These are phyloP conservation scores for Eremophila alpestris DNA, from an alignment of 2,797 vertebrate genomes.

Conservation along the genomic window DNA sequence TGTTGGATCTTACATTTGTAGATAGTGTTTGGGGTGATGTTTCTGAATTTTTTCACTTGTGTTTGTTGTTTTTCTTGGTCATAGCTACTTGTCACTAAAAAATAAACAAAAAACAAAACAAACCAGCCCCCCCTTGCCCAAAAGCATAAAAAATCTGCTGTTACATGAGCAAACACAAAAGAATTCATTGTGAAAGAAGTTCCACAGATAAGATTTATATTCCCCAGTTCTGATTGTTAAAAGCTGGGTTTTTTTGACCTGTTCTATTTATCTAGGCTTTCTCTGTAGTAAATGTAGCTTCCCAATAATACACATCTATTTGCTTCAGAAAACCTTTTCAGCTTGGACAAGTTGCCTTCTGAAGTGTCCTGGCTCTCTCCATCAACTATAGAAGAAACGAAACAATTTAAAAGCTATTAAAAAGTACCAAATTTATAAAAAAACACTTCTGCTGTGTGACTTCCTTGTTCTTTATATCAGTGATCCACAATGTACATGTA, in stretches of 20 bases:
- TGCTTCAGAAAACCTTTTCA: background rate
- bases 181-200: background rate
- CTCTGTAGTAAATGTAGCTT: background rate
- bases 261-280: background rate
- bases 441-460: background rate
- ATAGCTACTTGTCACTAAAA: background rate
- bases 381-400: background rate
- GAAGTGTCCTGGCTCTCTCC: background rate
- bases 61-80: background rate
- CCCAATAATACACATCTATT: background rate
- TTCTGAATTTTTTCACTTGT: background rate
- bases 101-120: background rate
- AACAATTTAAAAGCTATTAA: background rate
- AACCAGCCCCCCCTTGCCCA: accelerated
- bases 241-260: background rate
- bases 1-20: background rate
- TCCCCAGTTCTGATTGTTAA: background rate
- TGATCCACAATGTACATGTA: background rate
- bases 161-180: background rate
- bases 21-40: accelerated
- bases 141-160: background rate
- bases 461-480: background rate
- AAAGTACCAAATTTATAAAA: background rate
- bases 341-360: background rate
- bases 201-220: background rate